Evolutionary conservation across 2,113 vertebrate species (phyloP).

Genomic region (Carollia perspicillata): DNA sequence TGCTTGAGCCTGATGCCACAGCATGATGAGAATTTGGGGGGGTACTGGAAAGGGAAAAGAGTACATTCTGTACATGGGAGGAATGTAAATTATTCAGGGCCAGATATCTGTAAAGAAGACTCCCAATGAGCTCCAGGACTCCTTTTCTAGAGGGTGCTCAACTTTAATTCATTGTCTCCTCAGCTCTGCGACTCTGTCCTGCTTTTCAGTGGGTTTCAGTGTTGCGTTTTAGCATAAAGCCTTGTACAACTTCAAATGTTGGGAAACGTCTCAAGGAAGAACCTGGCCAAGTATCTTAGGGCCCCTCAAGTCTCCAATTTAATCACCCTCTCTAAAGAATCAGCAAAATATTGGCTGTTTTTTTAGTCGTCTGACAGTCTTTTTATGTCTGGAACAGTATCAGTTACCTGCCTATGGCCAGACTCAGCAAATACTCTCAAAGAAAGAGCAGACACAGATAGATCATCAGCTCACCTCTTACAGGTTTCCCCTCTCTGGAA

Average conservation of each 20-base stretch:
- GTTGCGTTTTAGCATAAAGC: not conserved
- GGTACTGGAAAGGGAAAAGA: not conserved
- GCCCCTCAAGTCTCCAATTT: not conserved
- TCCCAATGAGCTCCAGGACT: not conserved
- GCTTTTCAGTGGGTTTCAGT: not conserved
- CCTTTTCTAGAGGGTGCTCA: not conserved
- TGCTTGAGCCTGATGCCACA: not conserved
- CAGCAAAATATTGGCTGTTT: not conserved
- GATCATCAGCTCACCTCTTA: not conserved
- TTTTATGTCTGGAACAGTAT: not conserved
- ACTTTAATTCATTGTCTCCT: not conserved
- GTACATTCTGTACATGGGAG: not conserved
- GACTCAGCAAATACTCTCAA: not conserved
- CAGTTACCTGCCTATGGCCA: not conserved
- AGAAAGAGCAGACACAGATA: not conserved
- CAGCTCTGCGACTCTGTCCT: not conserved
- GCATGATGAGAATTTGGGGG: not conserved
- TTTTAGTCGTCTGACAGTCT: not conserved
- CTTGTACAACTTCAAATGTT: not conserved
- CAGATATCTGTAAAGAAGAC: not conserved
- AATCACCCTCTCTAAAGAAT: not conserved
- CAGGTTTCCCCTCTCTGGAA: not conserved
- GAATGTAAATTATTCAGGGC: not conserved
- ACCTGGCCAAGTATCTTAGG: not conserved
- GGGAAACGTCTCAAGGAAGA: not conserved